Base-by-base conservation (phyloP, 37 sponge, comb jelly and placozoan species). In the Crambe crambe region DNA sequence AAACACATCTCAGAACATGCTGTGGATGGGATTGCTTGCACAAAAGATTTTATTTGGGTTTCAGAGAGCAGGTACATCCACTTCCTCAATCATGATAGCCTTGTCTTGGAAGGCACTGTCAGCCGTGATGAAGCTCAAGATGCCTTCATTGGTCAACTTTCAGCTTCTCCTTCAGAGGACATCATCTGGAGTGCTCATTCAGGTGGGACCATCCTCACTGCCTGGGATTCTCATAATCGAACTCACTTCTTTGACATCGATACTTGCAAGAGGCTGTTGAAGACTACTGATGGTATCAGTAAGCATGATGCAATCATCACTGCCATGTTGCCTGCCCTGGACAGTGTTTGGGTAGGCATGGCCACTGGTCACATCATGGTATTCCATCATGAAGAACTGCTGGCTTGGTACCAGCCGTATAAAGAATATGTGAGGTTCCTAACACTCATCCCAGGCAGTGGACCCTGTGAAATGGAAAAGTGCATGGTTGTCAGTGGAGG, bases 331-430 rank as follows among this genome's bases (percentile, higher is more conserved):
- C 58, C 76, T 0, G 88, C 82, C 44, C 66, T 91, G 38, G 95
- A 94, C 60, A 87, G 85, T 0, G 73, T 94, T 1, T 94, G 91
- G 91, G 63, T 92, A 23, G 95, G 90, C 0, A 83, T 87, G 88
- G 77, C 87, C 34, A 73, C 72, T 56, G 95, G 95, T 2, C 88
- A 77, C 74, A 87, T 94, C 30, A 26, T 90, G 72, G 81, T 94
- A 0, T 72, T 92, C 70, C 70, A 71, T 42, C 76, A 77, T 22
- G 68, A 81, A 2, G 78, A 75, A 38, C 65, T 77, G 39, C 47
- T 88, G 9, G 56, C 76, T 15, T 72, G 68, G 68, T 90, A 60
- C 27, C 81, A 59, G 17, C 86, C 86, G 27, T 90, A 90, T 57
- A 57, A 26, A 9, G 82, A 85, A 21, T 81, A 71, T 68, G 81